Percentiles rank a stretch among this genome's conserved stretches.
phyloP scores from a whole-genome alignment of 2,888 invertebrate genomes.

The Nipponacmea schrenckii region DNA sequence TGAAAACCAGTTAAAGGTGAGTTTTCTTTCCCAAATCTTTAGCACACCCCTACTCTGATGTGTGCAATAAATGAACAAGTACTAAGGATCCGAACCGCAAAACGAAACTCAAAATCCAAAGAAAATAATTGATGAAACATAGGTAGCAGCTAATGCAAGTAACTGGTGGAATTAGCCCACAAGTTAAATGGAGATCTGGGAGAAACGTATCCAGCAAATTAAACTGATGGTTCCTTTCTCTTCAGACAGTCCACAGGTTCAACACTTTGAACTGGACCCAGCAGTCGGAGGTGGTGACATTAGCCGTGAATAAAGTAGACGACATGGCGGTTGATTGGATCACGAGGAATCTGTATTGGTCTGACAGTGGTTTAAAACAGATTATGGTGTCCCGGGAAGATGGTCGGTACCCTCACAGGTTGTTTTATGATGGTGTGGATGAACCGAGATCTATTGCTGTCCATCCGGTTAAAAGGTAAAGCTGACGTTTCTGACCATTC shows the following conservation, averaged over 20 bases:
- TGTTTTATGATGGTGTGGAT: conserved; percentile 21
- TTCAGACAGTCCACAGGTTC: no score
- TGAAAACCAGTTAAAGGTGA: conserved; percentile 8
- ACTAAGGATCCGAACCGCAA: no score
- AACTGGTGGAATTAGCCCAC: no score
- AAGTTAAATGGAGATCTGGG: conserved; percentile 5
- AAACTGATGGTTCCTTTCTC: no score
- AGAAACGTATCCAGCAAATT: no score
- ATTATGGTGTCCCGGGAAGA: conserved; percentile 21
- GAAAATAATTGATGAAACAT: no score
- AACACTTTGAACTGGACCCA: neutral
- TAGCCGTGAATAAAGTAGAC: neutral
- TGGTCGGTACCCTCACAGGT: conserved; percentile 16
- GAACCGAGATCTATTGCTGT: conserved; percentile 26
- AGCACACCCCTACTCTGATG: no score
- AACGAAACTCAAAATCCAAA: no score
- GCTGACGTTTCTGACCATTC: neutral
- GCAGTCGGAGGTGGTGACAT: neutral
- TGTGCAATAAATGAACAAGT: no score
- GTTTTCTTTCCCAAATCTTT: no score
- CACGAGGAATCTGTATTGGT: conserved; percentile 28
- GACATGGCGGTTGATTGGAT: conserved; percentile 31
- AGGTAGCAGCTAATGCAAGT: no score
- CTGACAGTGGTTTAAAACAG: conserved; percentile 19
- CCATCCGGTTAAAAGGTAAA: conserved; percentile 26